phyloP scores from a whole-genome alignment of 2,113 vertebrate species.

The Rhodinocichla rosea region DNA sequence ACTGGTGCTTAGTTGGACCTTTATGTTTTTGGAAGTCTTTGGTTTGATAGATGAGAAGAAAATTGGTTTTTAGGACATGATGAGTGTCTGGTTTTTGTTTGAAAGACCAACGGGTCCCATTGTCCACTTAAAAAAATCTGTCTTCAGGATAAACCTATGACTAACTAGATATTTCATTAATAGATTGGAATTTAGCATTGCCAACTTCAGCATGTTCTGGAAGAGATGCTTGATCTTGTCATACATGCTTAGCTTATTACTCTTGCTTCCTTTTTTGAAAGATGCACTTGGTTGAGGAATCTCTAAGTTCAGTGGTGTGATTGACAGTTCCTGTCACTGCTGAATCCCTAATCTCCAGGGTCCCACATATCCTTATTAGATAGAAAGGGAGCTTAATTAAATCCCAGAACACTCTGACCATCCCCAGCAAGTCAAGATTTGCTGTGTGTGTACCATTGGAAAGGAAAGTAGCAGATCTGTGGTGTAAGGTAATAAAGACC shows the following conservation, averaged over 20 bases:
- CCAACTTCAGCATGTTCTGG: background rate
- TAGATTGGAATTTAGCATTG: background rate
- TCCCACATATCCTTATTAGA: background rate
- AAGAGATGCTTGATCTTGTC: background rate
- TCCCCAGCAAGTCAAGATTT: background rate
- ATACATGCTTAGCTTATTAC: background rate
- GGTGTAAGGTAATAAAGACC: background rate
- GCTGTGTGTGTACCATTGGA: background rate
- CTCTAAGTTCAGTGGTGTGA: background rate
- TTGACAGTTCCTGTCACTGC: background rate
- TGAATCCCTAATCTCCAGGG: background rate
- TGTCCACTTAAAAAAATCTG: background rate
- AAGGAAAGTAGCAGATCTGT: background rate
- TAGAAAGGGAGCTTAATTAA: background rate
- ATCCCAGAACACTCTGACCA: background rate
- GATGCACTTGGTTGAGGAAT: background rate
- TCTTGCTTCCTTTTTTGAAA: background rate
- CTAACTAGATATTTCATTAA: background rate
- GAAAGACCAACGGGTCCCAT: background rate
- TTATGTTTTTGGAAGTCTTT: background rate
- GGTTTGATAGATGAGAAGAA: background rate
- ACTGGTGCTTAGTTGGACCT: background rate
- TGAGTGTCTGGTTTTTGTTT: background rate
- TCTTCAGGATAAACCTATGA: background rate
- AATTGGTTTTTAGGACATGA: background rate